Evolutionary conservation across 64 coral and sea anemone species (phyloP).

Genomic region (Trachythela sp.): DNA sequence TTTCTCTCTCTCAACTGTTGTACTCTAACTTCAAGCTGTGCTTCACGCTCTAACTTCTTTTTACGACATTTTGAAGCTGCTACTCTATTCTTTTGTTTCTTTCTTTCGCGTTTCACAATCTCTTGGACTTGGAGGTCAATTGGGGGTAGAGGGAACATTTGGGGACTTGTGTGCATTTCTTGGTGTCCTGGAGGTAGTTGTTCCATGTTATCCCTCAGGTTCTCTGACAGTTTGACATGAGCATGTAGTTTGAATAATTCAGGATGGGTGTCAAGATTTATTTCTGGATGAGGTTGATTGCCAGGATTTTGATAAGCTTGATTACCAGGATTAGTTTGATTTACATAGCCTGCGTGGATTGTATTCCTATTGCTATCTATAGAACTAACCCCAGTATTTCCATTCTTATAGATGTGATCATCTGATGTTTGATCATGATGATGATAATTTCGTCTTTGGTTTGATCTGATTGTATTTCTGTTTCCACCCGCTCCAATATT

Average conservation of each 20-base stretch:
- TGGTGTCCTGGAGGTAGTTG: not conserved
- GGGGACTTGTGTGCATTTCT: not conserved
- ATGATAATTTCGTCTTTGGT: no score
- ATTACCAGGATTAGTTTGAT: no score
- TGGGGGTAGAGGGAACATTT: conserved; percentile 73
- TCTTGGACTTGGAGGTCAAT: conserved; percentile 95
- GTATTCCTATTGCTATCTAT: no score
- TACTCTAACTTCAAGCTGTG: conserved; percentile 89
- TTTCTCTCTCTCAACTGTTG: conserved; percentile 97
- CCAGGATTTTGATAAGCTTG: no score
- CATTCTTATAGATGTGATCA: no score
- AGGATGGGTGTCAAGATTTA: not conserved
- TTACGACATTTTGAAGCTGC: conserved; percentile 95
- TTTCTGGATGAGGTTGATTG: no score
- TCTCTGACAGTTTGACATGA: not conserved
- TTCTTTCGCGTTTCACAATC: conserved; percentile 90
- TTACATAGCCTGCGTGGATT: no score
- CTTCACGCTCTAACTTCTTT: conserved; percentile 96
- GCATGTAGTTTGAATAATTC: not conserved
- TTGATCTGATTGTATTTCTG: not conserved
- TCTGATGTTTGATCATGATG: no score
- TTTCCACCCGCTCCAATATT: not conserved
- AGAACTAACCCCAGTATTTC: no score
- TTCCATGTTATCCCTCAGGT: not conserved
- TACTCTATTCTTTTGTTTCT: conserved; percentile 97